Evolutionary conservation across 2,888 invertebrate species (phyloP).

Genomic region (Melinopterus prodromus): DNA sequence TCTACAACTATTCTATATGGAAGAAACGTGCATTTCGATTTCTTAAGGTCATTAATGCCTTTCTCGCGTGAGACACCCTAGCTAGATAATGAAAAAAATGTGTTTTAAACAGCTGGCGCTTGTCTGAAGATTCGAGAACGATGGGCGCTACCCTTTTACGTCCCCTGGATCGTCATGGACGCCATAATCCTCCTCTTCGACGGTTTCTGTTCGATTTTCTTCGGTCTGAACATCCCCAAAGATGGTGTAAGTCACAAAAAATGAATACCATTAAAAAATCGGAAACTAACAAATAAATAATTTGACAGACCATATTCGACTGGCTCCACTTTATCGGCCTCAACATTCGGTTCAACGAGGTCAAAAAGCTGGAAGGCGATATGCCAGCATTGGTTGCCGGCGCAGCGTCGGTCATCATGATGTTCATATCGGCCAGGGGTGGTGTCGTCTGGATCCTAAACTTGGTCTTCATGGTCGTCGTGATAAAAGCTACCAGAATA

Average conservation of each 20-base stretch:
- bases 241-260: conserved; percentile 54
- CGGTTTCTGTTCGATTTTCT: conserved; percentile 59
- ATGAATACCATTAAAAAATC: conserved; percentile 19
- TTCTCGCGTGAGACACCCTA: too few species aligned
- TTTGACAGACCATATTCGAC: conserved; percentile 46
- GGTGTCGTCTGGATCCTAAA: conserved; percentile 50
- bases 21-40: too few species aligned
- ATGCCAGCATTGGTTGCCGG: conserved; percentile 40
- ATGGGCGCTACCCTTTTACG: conserved; percentile 46
- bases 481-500: conserved; percentile 41
- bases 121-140: conserved; percentile 45
- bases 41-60: too few species aligned
- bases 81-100: not conserved
- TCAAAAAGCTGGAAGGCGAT: conserved; percentile 42
- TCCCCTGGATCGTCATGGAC: conserved; percentile 60
- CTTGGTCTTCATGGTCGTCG: conserved; percentile 46
- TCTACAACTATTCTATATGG: too few species aligned
- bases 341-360: conserved; percentile 44
- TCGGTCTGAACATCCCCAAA: conserved; percentile 56
- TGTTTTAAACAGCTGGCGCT: conserved; percentile 45
- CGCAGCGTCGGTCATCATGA: conserved; percentile 45
- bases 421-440: conserved; percentile 44
- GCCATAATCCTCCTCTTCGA: conserved; percentile 57
- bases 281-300: conserved; percentile 6
- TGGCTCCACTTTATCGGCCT: conserved; percentile 50